phyloP scores from a whole-genome alignment of 2,797 vertebrate genomes.

The Neosalanx taihuensis region DNA sequence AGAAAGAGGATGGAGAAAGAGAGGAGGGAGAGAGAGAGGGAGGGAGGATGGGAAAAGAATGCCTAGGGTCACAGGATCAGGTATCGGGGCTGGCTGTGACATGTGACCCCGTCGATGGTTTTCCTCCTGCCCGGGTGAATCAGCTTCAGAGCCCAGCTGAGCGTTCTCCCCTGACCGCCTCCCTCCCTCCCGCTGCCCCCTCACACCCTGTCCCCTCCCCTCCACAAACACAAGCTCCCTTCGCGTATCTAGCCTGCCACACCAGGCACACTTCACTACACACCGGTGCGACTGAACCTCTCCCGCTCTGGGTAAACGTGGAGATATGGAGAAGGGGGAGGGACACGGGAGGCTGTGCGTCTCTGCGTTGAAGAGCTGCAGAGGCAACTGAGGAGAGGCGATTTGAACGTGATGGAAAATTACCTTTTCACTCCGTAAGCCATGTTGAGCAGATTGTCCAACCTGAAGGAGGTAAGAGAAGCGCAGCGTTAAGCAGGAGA shows the following conservation, averaged over 20 bases:
- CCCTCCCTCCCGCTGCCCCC: not conserved
- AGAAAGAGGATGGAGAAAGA: not conserved
- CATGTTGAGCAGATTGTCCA: constrained; percentile 99
- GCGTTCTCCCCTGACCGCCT: not conserved
- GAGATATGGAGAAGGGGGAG: no score
- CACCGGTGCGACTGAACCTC: not conserved
- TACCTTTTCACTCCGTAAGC: constrained; percentile 99
- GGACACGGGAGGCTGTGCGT: no score
- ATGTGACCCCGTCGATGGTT: constrained; percentile 26
- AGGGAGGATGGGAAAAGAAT: not conserved
- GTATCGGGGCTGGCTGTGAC: constrained; percentile 8
- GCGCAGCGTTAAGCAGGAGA: constrained; percentile 15
- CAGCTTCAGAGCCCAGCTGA: constrained; percentile 8
- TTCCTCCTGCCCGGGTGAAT: constrained; percentile 25
- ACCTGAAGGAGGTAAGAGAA: constrained; percentile 75
- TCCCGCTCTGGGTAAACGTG: constrained; percentile 7
- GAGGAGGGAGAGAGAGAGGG: no score
- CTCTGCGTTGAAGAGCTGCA: constrained; percentile 26
- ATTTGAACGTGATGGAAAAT: constrained; percentile 26
- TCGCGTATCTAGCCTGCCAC: not conserved
- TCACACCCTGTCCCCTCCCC: not conserved
- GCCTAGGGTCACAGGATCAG: constrained; percentile 8
- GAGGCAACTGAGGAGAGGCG: constrained; percentile 14
- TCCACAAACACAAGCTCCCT: not conserved
- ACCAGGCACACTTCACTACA: not conserved